A percentile compares a stretch with the other conserved stretches of the same genome.
Conservation (phyloP, 2,888 invertebrate species). For the Panopea generosa region DNA sequence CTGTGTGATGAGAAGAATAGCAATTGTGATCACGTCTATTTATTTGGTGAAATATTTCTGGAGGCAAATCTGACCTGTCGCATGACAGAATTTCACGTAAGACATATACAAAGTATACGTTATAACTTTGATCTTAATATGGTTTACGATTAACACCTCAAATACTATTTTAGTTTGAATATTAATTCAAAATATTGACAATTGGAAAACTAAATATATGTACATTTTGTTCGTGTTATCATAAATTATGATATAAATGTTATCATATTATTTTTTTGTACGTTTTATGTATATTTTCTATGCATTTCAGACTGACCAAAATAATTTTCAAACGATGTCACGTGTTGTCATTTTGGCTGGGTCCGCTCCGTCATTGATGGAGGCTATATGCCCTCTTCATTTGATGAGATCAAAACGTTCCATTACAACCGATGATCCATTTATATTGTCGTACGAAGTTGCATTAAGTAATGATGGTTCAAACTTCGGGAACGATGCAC, state of each 20-base stretch:
- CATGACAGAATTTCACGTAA: conserved; percentile 1
- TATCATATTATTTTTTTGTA: neutral
- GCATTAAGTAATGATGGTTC: conserved; percentile 6
- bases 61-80: conserved; percentile 4
- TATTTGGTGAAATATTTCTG: conserved; percentile 27
- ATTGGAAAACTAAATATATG: too few species aligned
- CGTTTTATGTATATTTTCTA: neutral
- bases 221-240: too few species aligned
- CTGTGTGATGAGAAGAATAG: conserved; percentile 23
- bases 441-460: neutral
- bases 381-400: neutral
- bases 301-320: neutral
- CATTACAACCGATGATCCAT: neutral
- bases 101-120: too few species aligned
- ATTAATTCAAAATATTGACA: too few species aligned
- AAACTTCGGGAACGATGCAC: neutral
- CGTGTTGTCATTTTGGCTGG: neutral
- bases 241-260: too few species aligned
- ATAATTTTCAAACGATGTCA: neutral
- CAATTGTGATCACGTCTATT: conserved; percentile 15
- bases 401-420: neutral
- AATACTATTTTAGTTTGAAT: too few species aligned
- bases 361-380: neutral
- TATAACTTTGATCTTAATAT: too few species aligned
- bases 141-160: too few species aligned